These are phyloP conservation scores for Clunio marinus DNA, from an alignment of 2,888 invertebrate species.

Conservation along the genomic window DNA sequence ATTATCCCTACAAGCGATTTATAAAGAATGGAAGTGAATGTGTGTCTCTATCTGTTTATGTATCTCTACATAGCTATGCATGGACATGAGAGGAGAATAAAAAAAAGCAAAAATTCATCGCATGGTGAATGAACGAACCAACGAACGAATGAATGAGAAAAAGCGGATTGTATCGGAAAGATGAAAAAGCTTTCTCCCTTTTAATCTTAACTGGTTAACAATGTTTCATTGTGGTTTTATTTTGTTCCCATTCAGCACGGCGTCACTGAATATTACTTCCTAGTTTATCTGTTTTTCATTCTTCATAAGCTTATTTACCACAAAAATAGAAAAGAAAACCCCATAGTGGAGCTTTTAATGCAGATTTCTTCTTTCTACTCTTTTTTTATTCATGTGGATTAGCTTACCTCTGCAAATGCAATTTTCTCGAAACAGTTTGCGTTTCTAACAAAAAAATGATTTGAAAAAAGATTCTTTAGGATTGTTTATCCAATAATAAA, in stretches of 20 bases:
- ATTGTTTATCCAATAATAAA: no score
- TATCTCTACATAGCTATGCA: no score
- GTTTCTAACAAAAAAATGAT: no score
- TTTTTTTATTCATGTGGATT: conserved; percentile 5
- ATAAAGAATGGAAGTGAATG: neutral
- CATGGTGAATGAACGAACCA: neutral
- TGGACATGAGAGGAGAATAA: neutral
- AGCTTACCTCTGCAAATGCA: neutral
- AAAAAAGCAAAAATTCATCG: neutral
- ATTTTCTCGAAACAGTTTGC: no score
- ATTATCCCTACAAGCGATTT: conserved; percentile 37
- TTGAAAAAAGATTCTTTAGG: no score
- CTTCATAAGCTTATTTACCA: conserved; percentile 5
- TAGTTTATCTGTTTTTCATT: neutral
- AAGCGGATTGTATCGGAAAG: neutral
- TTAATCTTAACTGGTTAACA: conserved; percentile 19
- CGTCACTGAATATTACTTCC: neutral
- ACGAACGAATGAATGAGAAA: neutral
- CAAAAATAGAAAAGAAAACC: neutral
- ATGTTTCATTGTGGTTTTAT: conserved; percentile 14
- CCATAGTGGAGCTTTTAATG: neutral
- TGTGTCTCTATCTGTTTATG: no score
- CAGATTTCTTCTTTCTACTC: neutral
- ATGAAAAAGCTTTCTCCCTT: neutral
- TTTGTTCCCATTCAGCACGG: neutral